A percentile compares a stretch with the other conserved stretches of the same genome.
These are phyloP conservation scores for Octodonta nipae DNA, from an alignment of 2,888 invertebrate genomes.

Conservation along the genomic window DNA sequence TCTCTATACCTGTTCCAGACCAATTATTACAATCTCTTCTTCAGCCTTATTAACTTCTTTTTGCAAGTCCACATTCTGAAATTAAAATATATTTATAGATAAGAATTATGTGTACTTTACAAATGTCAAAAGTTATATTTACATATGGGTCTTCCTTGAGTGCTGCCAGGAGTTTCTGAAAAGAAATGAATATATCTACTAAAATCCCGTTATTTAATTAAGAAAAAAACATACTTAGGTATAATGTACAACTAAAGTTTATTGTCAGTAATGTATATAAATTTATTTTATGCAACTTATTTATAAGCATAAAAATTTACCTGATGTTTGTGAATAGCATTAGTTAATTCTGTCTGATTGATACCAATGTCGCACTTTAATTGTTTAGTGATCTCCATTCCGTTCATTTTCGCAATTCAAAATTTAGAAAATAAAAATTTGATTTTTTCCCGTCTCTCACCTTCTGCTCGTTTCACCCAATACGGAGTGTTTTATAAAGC, in stretches of 20 bases:
- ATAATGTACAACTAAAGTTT: neutral
- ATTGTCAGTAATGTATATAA: neutral
- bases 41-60: constrained; percentile 29
- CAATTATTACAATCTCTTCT: constrained; percentile 29
- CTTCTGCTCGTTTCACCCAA: no score
- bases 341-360: constrained; percentile 32
- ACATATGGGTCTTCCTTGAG: constrained; percentile 27
- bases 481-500: no score
- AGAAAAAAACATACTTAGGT: neutral
- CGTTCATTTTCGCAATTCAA: constrained; percentile 27
- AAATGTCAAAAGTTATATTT: no score
- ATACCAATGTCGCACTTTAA: constrained; percentile 30
- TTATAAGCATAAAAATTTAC: no score
- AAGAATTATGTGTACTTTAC: constrained; percentile 1
- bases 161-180: constrained; percentile 27
- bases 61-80: constrained; percentile 28
- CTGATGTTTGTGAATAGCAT: constrained; percentile 35
- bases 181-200: constrained; percentile 14
- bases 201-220: neutral
- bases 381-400: constrained; percentile 32
- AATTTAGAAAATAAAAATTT: no score
- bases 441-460: no score
- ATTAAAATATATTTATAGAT: constrained; percentile 6
- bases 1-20: constrained; percentile 31
- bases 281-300: no score